A percentile compares a stretch with the other conserved stretches of the same genome.
Conservation (phyloP, 2,797 vertebrate genomes). For the Tokudaia tokunoshimensis region DNA sequence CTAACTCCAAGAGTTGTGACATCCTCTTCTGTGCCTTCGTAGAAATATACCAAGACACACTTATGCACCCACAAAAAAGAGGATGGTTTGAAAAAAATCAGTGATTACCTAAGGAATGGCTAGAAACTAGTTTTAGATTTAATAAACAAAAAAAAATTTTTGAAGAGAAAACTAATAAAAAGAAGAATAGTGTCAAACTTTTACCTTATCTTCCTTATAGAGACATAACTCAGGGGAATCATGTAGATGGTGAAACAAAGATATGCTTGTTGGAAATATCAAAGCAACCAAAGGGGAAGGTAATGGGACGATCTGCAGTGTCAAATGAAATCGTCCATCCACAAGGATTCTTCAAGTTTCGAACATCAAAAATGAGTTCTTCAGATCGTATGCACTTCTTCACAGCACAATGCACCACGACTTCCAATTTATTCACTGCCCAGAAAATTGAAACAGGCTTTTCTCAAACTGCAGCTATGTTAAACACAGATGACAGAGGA, state of each 20-base stretch:
- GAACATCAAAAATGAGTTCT: not conserved
- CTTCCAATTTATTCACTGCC: not conserved
- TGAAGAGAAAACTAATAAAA: not conserved
- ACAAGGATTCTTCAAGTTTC: not conserved
- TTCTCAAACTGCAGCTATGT: not conserved
- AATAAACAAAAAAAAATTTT: not conserved
- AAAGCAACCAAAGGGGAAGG: not conserved
- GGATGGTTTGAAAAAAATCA: not conserved
- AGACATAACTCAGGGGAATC: not conserved
- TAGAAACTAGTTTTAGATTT: constrained; percentile 14
- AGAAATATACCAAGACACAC: not conserved
- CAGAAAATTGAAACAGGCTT: not conserved
- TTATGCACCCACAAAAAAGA: not conserved
- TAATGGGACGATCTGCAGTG: not conserved
- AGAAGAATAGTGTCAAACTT: not conserved
- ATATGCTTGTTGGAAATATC: not conserved
- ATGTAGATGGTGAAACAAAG: not conserved
- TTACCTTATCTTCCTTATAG: not conserved
- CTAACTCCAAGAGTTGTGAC: not conserved
- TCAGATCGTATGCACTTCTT: not conserved
- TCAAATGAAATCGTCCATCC: not conserved
- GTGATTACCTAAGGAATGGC: not conserved
- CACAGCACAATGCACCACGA: not conserved
- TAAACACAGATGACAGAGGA: constrained; percentile 9
- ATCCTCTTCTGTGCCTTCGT: not conserved